Evolutionary conservation across 2,113 vertebrate genomes (phyloP).

Genomic region (Solea solea): DNA sequence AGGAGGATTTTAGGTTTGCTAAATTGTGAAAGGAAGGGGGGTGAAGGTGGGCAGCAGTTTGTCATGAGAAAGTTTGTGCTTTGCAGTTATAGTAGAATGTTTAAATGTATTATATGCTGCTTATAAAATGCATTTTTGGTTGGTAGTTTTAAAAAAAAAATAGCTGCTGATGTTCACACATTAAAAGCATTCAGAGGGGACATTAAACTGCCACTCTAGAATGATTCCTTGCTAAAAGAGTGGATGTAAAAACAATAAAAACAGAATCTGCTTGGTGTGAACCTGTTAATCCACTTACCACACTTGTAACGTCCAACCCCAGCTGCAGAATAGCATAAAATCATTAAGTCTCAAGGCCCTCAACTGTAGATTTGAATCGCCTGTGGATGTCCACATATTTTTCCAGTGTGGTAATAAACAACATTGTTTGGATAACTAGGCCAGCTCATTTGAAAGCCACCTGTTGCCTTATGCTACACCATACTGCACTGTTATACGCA

Average conservation of each 20-base stretch:
- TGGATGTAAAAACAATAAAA: neutral
- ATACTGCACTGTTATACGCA: too few species aligned
- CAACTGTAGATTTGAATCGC: constrained; percentile 11
- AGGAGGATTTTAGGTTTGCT: constrained; percentile 49
- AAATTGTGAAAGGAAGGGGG: constrained; percentile 35
- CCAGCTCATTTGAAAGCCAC: constrained; percentile 54
- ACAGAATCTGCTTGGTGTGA: constrained; percentile 13
- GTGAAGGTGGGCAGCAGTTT: constrained; percentile 38
- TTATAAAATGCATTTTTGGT: constrained; percentile 39
- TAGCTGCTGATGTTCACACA: constrained; percentile 39
- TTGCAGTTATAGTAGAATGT: constrained; percentile 19
- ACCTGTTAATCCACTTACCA: constrained; percentile 14
- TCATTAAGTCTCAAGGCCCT: neutral
- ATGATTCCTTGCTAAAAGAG: constrained; percentile 11
- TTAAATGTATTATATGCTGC: constrained; percentile 41
- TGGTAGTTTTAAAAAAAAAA: constrained; percentile 25
- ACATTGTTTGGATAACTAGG: constrained; percentile 25
- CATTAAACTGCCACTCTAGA: neutral
- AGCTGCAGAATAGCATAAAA: constrained; percentile 20
- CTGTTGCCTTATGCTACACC: constrained; percentile 25
- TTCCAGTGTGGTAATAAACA: constrained; percentile 34
- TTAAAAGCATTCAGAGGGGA: constrained; percentile 3
- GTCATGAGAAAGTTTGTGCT: constrained; percentile 32
- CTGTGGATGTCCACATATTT: neutral
- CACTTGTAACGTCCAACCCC: neutral